A percentile compares a stretch with the other conserved stretches of the same genome.
These are phyloP conservation scores for Lordiphosa mommai DNA, from an alignment of 1,140 invertebrate species.

Conservation along the genomic window DNA sequence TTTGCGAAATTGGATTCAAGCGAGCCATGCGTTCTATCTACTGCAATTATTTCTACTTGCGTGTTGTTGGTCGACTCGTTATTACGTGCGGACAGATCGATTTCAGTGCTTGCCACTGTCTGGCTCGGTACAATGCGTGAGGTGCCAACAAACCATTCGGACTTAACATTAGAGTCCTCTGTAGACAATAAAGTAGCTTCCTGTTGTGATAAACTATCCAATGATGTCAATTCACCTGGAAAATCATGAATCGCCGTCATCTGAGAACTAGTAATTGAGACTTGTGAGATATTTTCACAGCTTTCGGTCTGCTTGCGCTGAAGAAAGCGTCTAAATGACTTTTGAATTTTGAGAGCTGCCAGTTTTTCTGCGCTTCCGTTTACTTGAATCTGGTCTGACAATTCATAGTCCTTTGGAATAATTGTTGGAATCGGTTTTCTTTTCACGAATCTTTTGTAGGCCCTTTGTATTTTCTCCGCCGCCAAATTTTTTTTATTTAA, in stretches of 20 bases:
- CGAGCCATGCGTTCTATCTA: constrained; percentile 37
- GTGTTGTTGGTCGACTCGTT: constrained; percentile 22
- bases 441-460: constrained; percentile 17
- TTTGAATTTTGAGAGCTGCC: constrained; percentile 31
- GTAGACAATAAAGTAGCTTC: not conserved
- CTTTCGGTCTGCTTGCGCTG: constrained; percentile 16
- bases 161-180: not conserved
- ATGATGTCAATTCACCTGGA: constrained; percentile 13
- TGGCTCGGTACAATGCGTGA: constrained; percentile 44
- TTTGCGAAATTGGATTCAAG: constrained; percentile 36
- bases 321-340: constrained; percentile 18
- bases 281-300: constrained; percentile 15
- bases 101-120: constrained; percentile 7
- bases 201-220: constrained; percentile 7
- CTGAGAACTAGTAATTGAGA: constrained; percentile 28
- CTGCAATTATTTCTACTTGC: constrained; percentile 24
- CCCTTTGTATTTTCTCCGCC: constrained; percentile 47
- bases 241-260: constrained; percentile 29
- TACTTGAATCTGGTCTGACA: not conserved
- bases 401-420: not conserved
- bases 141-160: constrained; percentile 62
- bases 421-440: not conserved
- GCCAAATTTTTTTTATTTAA: constrained; percentile 7
- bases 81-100: constrained; percentile 14
- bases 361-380: not conserved